Evolutionary conservation across 2,113 vertebrate genomes (phyloP).

Genomic region (Entosphenus tridentatus): DNA sequence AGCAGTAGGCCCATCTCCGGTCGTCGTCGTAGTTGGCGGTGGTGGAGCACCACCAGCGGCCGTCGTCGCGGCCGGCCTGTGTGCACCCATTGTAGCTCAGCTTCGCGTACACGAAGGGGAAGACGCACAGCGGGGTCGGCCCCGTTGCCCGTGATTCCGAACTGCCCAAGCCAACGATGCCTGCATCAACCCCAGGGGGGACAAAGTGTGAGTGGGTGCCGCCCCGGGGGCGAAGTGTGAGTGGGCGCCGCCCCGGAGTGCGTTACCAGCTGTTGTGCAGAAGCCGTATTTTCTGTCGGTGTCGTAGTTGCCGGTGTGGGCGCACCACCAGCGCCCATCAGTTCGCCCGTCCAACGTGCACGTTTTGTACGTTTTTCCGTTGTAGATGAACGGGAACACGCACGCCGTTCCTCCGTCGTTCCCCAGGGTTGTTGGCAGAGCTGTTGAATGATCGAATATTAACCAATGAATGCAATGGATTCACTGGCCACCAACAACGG

Average conservation of each 20-base stretch:
- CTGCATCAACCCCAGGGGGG: too few relatives aligned
- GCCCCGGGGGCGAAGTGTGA: too few relatives aligned
- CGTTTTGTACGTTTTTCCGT: neutral
- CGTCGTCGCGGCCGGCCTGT: neutral
- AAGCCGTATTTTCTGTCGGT: neutral
- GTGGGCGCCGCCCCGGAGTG: too few relatives aligned
- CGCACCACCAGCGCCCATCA: neutral
- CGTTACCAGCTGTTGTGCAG: constrained; percentile 25
- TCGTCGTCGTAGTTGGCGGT: neutral
- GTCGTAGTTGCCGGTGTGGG: neutral
- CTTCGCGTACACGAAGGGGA: neutral
- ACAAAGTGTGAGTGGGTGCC: too few relatives aligned
- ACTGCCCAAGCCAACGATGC: too few relatives aligned
- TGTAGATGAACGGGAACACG: constrained; percentile 1
- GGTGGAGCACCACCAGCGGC: neutral
- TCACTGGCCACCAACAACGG: too few relatives aligned
- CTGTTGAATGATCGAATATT: constrained; percentile 7
- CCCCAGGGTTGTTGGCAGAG: neutral
- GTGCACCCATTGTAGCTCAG: neutral
- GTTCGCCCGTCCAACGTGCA: neutral
- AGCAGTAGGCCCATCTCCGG: neutral
- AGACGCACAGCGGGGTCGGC: neutral
- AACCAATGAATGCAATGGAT: too few relatives aligned
- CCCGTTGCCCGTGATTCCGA: too few relatives aligned
- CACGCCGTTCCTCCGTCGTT: neutral